These are phyloP conservation scores for Holothuria scabra DNA, from an alignment of 53 echinoderm and acorn worm species.

Conservation along the genomic window DNA sequence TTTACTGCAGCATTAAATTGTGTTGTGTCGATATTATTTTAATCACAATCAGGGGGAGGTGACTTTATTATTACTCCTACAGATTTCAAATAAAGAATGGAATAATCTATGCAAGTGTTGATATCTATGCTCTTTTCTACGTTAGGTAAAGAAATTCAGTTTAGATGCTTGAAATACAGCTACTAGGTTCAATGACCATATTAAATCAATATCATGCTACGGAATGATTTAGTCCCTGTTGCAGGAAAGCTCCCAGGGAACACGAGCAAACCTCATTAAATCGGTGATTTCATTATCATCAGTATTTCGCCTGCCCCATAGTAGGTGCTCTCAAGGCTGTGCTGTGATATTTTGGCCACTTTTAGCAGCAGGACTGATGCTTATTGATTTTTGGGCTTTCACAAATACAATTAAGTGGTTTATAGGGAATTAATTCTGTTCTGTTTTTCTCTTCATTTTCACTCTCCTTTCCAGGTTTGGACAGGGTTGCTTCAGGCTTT, in stretches of 20 bases:
- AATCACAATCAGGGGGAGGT: no score
- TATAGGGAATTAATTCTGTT: slow-evolving; percentile 33
- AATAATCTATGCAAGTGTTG: no score
- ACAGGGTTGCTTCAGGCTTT: slow-evolving; percentile 67
- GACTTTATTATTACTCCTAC: no score
- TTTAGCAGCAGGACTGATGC: not conserved
- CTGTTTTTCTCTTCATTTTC: not conserved
- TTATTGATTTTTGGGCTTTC: slow-evolving; percentile 24
- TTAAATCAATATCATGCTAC: slow-evolving; percentile 1
- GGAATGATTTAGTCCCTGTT: slow-evolving; percentile 12
- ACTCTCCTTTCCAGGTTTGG: slow-evolving; percentile 62
- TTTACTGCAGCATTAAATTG: no score
- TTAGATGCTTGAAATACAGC: no score
- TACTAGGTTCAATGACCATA: slow-evolving; percentile 33
- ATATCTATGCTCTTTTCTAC: no score
- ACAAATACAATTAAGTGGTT: slow-evolving; percentile 33
- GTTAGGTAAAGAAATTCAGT: no score
- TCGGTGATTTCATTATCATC: slow-evolving; percentile 8
- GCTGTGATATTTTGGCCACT: slow-evolving; percentile 20
- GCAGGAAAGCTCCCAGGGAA: not conserved
- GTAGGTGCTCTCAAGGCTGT: slow-evolving; percentile 2
- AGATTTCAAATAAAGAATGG: no score
- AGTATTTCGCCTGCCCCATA: not conserved
- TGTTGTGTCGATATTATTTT: no score
- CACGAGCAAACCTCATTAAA: not conserved